Base-by-base conservation (phyloP, 30 jellyfish, hydroid and myxozoan species). In the Nemopilema nomurai region DNA sequence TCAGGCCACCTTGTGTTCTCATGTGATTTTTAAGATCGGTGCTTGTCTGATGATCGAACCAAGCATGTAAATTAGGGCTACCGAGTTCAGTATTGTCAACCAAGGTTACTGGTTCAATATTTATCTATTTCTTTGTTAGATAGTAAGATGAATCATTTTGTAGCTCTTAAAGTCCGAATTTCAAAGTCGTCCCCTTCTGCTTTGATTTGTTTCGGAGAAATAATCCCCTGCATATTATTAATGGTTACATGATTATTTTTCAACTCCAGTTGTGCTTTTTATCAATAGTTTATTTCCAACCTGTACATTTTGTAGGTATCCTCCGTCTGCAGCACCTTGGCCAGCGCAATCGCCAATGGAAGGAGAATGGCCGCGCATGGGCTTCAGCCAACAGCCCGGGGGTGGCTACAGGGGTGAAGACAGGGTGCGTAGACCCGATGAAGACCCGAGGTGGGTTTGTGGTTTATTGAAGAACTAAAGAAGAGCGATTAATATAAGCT, bases 361-460 rank as follows among this genome's bases (percentile, higher is more conserved):
- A n/a, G 76, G 77, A 41, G 62, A 73, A 1, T 84, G 93, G 93
- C 72, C 84, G 3, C 69, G 93, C 8, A 86, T 80, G 9, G 87
- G 87, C 21, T 74, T 33, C 50, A 26, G 67, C 18, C 83, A 49
- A 26, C 84, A 57, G 21, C 21, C 33, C 53, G 76, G 81, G 22
- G 51, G 50, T 74, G 62, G 93, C 9, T 84, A 71, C 49, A 87
- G 93, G 22, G 83, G 83, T 1, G 27, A 32, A 31, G 93, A 84
- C 79, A 80, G 93, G 26, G 22, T 53, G 78, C 75, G 93, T 31
- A 74, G 84, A 26, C 83, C 82, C 8, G 93, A 73, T 23, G 91
- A 74, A 16, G 93, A 74, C 28, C 87, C 93, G 1, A 75, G 93
- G 93, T 84, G 65, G 0, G 82, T 66, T 8, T 49, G 57, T 13